Evolutionary conservation across 2,113 vertebrate genomes (phyloP).

Genomic region (Equus quagga): DNA sequence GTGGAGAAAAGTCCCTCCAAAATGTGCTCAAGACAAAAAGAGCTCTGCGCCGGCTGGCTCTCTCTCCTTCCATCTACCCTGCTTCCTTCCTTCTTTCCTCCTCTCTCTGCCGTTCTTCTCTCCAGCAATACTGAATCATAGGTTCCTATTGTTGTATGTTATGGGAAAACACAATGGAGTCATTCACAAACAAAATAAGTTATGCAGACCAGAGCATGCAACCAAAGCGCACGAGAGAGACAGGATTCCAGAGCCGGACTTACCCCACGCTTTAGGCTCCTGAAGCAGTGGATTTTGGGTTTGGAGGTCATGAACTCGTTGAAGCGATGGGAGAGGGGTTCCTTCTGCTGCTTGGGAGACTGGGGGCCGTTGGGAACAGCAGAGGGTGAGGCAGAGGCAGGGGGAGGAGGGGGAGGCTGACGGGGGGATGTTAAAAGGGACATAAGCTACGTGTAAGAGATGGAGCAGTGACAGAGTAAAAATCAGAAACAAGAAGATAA

Average conservation of each 20-base stretch:
- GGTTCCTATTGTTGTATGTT: background rate
- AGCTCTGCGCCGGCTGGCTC: background rate
- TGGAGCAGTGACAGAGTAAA: constrained; percentile 89
- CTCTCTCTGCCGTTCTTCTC: background rate
- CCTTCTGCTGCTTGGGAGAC: constrained; percentile 99
- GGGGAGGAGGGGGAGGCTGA: constrained; percentile 97
- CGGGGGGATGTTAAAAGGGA: constrained; percentile 99
- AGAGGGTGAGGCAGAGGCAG: constrained; percentile 96
- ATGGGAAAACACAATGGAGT: constrained; percentile 69
- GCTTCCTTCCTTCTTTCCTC: background rate
- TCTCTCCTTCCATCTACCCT: background rate
- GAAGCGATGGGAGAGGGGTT: constrained; percentile 99
- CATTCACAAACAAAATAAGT: constrained; percentile 82
- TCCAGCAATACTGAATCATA: background rate
- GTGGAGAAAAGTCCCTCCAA: background rate
- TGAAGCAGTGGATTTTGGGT: constrained; percentile 99
- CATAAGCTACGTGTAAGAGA: constrained; percentile 97
- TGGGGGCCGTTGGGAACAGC: constrained; percentile 99
- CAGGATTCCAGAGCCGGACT: constrained; percentile 91
- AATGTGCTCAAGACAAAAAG: background rate
- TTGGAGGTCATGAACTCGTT: constrained; percentile 99
- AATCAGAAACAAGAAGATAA: constrained; percentile 92
- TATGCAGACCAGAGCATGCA: constrained; percentile 81
- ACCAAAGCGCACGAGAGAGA: constrained; percentile 78
- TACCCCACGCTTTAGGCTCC: constrained; percentile 99